A percentile compares a stretch with the other conserved stretches of the same genome.
phyloP scores from a whole-genome alignment of 2,888 invertebrate species.

The Pristionchus japonicus region DNA sequence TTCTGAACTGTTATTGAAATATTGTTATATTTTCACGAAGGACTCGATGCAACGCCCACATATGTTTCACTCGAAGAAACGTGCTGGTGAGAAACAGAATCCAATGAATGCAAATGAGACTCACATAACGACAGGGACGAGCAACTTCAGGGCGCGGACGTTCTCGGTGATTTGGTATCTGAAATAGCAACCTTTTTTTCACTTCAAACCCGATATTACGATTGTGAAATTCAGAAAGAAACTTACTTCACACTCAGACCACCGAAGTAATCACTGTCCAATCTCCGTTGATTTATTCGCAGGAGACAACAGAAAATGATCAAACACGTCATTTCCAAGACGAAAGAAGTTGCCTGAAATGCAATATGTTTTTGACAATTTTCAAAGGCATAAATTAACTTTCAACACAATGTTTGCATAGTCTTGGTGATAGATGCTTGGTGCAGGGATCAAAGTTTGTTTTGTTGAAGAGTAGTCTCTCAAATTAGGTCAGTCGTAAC shows the following conservation, averaged over 20 bases:
- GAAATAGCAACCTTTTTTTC: neutral
- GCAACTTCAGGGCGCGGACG: neutral
- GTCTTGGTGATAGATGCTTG: neutral
- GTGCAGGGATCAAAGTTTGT: no score
- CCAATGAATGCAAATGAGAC: neutral
- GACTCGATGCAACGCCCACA: no score
- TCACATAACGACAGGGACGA: slow-evolving; percentile 22
- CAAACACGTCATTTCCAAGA: neutral
- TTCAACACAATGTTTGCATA: neutral
- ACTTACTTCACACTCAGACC: neutral
- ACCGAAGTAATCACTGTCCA: neutral
- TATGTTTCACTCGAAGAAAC: no score
- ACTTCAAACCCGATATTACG: neutral
- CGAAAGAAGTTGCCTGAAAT: neutral
- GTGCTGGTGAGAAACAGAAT: no score
- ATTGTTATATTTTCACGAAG: no score
- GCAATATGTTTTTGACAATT: neutral
- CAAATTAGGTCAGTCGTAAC: no score
- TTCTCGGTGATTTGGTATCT: slow-evolving; percentile 37
- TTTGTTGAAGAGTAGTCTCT: no score
- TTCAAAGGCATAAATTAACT: neutral
- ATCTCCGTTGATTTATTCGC: neutral
- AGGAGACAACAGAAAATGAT: neutral
- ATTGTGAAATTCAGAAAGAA: neutral
- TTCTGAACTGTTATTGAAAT: neutral